phyloP scores from a whole-genome alignment of 2,888 invertebrate species.

The Sarcophaga variegata region DNA sequence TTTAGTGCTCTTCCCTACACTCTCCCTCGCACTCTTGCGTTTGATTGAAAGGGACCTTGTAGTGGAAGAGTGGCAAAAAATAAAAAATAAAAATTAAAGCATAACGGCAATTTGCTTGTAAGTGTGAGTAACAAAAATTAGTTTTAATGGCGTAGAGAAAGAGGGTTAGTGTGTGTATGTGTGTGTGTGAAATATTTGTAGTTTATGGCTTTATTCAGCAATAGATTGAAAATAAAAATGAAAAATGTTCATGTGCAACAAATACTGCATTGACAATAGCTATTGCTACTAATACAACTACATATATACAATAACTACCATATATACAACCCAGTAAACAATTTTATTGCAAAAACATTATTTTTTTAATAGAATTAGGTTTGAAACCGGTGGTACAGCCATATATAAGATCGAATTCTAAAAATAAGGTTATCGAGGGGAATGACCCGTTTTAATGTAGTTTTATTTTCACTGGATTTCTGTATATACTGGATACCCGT shows the following conservation, averaged over 20 bases:
- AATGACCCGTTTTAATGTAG: no score
- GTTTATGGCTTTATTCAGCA: constrained; percentile 55
- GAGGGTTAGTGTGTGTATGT: background rate
- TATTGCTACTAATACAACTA: background rate
- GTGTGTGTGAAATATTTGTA: constrained; percentile 38
- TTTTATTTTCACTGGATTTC: no score
- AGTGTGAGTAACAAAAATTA: constrained; percentile 49
- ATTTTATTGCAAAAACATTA: background rate
- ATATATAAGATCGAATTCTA: no score
- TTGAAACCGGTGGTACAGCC: no score
- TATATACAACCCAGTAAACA: constrained; percentile 30
- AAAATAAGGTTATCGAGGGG: no score
- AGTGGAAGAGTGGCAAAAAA: constrained; percentile 2
- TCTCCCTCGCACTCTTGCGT: background rate
- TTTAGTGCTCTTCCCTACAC: background rate
- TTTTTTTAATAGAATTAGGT: background rate
- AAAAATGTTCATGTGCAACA: constrained; percentile 73
- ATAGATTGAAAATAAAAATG: constrained; percentile 75
- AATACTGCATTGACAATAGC: constrained; percentile 69
- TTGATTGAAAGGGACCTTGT: constrained; percentile 13
- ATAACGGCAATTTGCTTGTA: constrained; percentile 21
- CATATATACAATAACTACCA: no score
- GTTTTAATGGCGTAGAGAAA: constrained; percentile 10
- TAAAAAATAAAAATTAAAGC: constrained; percentile 28
- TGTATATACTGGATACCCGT: no score